Conservation (phyloP, 2,113 vertebrate genomes). For the Thalassoma bifasciatum region DNA sequence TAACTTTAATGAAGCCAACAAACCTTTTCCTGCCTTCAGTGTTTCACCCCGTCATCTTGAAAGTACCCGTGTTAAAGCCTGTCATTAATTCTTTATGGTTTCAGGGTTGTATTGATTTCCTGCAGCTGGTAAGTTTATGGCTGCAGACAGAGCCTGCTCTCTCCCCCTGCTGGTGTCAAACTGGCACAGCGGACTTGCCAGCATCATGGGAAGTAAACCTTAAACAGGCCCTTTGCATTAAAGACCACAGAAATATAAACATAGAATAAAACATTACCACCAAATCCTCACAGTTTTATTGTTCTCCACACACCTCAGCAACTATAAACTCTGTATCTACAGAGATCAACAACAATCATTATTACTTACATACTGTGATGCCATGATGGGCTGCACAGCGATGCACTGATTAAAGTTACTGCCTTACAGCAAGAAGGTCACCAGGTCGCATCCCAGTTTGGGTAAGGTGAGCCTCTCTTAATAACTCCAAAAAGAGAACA, state of each 20-base stretch:
- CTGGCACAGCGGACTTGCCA: conserved; percentile 14
- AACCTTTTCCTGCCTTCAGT: conserved; percentile 10
- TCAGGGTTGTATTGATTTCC: conserved; percentile 41
- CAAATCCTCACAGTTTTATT: not conserved
- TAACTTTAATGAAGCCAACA: conserved; percentile 44
- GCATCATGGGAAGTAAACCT: not conserved
- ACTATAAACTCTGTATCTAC: not conserved
- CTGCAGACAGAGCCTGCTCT: conserved; percentile 35
- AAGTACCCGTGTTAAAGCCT: conserved; percentile 13
- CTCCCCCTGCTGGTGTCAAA: conserved; percentile 67
- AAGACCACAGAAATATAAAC: not conserved
- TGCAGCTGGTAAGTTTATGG: conserved; percentile 23
- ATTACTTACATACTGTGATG: no score
- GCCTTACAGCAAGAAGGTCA: no score
- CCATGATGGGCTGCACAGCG: no score
- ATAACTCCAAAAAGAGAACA: no score
- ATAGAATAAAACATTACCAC: no score
- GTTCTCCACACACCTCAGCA: not conserved
- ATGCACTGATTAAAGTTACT: no score
- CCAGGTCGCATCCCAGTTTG: no score
- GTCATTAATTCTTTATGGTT: conserved; percentile 23
- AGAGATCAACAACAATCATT: no score
- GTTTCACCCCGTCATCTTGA: conserved; percentile 15
- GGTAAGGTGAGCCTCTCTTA: no score
- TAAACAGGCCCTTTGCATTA: not conserved